Evolutionary conservation across 2,113 vertebrate genomes (phyloP).

Genomic region (Myotis brandtii): DNA sequence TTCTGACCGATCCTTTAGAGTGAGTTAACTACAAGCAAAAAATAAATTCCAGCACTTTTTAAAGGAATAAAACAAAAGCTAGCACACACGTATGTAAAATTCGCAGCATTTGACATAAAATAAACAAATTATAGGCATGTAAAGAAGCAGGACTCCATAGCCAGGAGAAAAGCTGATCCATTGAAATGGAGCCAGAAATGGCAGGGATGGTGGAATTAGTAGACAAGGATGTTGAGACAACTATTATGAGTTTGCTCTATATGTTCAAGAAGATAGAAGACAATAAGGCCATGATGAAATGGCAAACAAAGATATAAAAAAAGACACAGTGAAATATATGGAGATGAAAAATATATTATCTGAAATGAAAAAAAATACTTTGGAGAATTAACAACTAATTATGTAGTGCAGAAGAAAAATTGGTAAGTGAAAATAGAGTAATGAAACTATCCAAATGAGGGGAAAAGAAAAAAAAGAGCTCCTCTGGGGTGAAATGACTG

Average conservation of each 20-base stretch:
- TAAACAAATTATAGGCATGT: background rate
- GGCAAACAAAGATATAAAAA: background rate
- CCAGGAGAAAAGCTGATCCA: background rate
- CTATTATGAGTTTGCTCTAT: background rate
- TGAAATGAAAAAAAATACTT: background rate
- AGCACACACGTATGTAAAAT: background rate
- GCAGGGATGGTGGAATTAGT: background rate
- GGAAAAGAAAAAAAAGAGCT: no score
- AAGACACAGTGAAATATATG: background rate
- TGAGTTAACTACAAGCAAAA: background rate
- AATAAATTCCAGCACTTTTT: background rate
- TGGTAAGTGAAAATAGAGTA: background rate
- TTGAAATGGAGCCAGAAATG: background rate
- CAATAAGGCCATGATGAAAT: background rate
- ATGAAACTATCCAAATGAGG: background rate
- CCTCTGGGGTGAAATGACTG: no score
- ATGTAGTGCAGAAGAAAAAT: background rate
- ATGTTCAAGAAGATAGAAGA: background rate
- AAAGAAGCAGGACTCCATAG: background rate
- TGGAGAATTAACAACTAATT: background rate
- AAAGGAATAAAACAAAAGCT: background rate
- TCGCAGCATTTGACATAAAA: background rate
- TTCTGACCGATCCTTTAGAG: background rate
- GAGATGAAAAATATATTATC: background rate
- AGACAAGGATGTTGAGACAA: background rate